These are phyloP conservation scores for Acrocephalus scirpaceus DNA, from an alignment of 2,797 vertebrate genomes.

Conservation along the genomic window DNA sequence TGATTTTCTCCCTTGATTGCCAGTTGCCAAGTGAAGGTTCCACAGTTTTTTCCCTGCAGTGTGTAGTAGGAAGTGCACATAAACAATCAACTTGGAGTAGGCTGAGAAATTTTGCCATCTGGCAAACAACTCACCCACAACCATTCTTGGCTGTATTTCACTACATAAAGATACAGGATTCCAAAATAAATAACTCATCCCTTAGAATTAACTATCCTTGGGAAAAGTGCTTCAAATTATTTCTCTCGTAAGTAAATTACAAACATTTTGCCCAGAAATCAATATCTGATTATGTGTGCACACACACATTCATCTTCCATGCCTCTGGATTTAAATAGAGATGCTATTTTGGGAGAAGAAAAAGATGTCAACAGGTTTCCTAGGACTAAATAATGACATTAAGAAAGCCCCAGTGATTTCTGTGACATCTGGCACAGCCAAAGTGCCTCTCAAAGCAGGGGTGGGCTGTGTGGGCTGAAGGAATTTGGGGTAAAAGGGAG, in stretches of 20 bases:
- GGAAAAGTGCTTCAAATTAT: slow-evolving; percentile 17
- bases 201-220: not conserved
- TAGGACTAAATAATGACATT: not conserved
- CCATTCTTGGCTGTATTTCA: slow-evolving; percentile 21
- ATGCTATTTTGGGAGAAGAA: not conserved
- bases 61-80: not conserved
- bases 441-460: not conserved
- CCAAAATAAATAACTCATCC: slow-evolving; percentile 3
- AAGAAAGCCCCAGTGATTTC: not conserved
- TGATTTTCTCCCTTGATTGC: not conserved
- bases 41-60: not conserved
- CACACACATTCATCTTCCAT: not conserved
- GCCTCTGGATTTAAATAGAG: not conserved
- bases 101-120: slow-evolving; percentile 40
- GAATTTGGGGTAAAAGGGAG: not conserved
- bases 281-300: not conserved
- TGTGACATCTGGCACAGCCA: not conserved
- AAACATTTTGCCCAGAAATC: slow-evolving; percentile 12
- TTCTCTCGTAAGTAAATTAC: slow-evolving; percentile 7
- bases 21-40: not conserved
- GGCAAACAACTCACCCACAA: slow-evolving; percentile 48
- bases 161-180: slow-evolving; percentile 6
- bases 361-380: not conserved
- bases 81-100: slow-evolving; percentile 8
- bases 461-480: not conserved